Evolutionary conservation across 1,140 invertebrate species (phyloP).

Genomic region (Forficula auricularia): DNA sequence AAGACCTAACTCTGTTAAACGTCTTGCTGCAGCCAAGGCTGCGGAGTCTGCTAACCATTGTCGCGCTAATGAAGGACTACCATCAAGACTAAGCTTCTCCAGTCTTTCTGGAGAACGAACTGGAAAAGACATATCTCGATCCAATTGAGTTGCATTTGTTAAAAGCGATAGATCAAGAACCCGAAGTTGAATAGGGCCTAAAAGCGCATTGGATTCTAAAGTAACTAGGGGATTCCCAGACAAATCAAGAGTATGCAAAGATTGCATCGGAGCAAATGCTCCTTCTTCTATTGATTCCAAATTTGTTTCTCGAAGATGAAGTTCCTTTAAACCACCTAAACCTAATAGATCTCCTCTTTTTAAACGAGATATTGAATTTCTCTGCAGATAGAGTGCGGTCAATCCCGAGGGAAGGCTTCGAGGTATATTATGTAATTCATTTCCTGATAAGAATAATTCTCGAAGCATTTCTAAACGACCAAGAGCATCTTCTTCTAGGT

Average conservation of each 20-base stretch:
- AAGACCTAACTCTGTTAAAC: slow-evolving; percentile 48
- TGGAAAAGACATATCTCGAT: slow-evolving; percentile 44
- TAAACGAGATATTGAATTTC: slow-evolving; percentile 47
- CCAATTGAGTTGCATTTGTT: slow-evolving; percentile 31
- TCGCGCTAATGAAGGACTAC: slow-evolving; percentile 47
- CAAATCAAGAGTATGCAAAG: slow-evolving; percentile 50
- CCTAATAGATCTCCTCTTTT: slow-evolving; percentile 46
- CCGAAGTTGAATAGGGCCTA: slow-evolving; percentile 41
- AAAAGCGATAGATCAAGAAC: slow-evolving; percentile 49
- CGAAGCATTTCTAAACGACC: slow-evolving; percentile 61
- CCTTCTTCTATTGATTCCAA: slow-evolving; percentile 45
- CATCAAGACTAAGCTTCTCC: slow-evolving; percentile 49
- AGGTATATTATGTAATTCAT: slow-evolving; percentile 46
- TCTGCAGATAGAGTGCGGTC: slow-evolving; percentile 38
- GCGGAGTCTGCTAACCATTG: slow-evolving; percentile 49
- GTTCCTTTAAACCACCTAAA: slow-evolving; percentile 45
- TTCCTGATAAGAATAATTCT: slow-evolving; percentile 61
- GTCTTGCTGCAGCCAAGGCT: slow-evolving; percentile 45
- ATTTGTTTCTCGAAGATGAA: slow-evolving; percentile 48
- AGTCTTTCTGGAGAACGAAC: slow-evolving; percentile 48
- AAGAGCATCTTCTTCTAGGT: slow-evolving; percentile 71
- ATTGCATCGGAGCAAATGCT: slow-evolving; percentile 42
- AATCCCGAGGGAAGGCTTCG: slow-evolving; percentile 43
- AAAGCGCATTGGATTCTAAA: slow-evolving; percentile 44
- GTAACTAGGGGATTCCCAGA: slow-evolving; percentile 55